Base-by-base conservation (phyloP, 2,888 invertebrate species). In the Unio pictorum region DNA sequence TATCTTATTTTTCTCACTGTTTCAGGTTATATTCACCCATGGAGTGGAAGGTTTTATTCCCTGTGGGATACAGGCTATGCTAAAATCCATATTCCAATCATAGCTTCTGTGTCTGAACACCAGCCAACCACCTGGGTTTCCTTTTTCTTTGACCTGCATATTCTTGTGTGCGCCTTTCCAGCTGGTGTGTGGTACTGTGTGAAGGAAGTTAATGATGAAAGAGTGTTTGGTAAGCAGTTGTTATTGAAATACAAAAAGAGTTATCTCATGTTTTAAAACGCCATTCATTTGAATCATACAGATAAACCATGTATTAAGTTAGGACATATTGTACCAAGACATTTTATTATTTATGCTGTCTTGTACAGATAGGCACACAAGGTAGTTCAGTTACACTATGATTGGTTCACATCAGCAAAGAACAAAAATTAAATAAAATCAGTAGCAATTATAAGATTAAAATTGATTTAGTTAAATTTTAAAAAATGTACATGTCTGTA, bases 51-150 rank as follows among this genome's bases (percentile, higher is more conserved):
- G 82, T 99, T 99, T 91, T 99, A 99, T 90, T 98, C 99, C 0
- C 92, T 99, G 6, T 99, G 99, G 99, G 99, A 99, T 90, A 99
- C 99, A 0, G 98, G 97, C 26, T 99, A 99, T 91, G 99, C 99
- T 8, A 99, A 99, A 91, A 97, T 99, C 85, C 99, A 99, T 91
- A 99, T 99, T 86, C 99, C 99, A 3, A 99, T 99, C 87, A 99
- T 99, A 81, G 99, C 99, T 0, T 98, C 98, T 0, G 99, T 99
- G 30, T 98, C 98, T 0, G 99, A 99, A 90, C 99, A 99, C 93
- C 99, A 99, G 91, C 99, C 99, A 0, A 99, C 99, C 0, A 98
- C 98, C 0, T 99, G 99, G 99, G 98, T 98, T 18, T 90, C 90
- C 7, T 90, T 90, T 78, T 90, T 99, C 93, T 99, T 99, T 89